Base-by-base conservation (phyloP, 1,140 invertebrate species). In the Drosophila pruinosa region DNA sequence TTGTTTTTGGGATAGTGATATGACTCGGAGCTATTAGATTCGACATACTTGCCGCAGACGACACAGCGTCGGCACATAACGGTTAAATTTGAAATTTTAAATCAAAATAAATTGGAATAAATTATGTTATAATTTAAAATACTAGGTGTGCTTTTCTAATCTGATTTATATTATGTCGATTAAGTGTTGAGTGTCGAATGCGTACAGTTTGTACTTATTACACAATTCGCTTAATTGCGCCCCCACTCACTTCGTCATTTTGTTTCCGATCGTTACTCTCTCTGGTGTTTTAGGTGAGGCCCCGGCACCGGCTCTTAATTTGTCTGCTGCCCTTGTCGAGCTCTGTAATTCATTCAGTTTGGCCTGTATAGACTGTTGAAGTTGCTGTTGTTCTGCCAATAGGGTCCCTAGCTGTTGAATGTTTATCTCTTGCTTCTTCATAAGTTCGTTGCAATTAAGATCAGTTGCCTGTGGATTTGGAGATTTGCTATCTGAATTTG, bases 1-100 rank as follows among this genome's bases (percentile, higher is more conserved):
- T 36, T 39, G 7, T 61, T 76, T 34, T 72, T 82, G 4, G 82
- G 82, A 67, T 72, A 82, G 22, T 86, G 72, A 43, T 47, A 85
- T 6, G 19, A 14, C 6, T 79, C 72, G 8, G 54, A 2, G 36
- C 14, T 17, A 34, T 54, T 26, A 7, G 4, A 3, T 4, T 59
- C 4, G 43, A 47, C n/a, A 45, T 47, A 48, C 26, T 26, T 41
- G 26, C 82, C 82, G 12, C 82, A 88, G n/a, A 89, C 74, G 6
- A 88, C 75, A 54, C 82, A 88, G 15, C 57, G 72, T 17, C 78
- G 65, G 34, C 26, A 17, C 43, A 56, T 72, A 39, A 31, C 10
- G 2, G n/a, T 12, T 50, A 2, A 58, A 58, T 58, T 58, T 65
- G 1, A 26, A 34, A 2, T 34, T n/a, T 54, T 26, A 56, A 38